Evolutionary conservation across 2,113 vertebrate genomes (phyloP).

Genomic region (Sisor rabdophorus): DNA sequence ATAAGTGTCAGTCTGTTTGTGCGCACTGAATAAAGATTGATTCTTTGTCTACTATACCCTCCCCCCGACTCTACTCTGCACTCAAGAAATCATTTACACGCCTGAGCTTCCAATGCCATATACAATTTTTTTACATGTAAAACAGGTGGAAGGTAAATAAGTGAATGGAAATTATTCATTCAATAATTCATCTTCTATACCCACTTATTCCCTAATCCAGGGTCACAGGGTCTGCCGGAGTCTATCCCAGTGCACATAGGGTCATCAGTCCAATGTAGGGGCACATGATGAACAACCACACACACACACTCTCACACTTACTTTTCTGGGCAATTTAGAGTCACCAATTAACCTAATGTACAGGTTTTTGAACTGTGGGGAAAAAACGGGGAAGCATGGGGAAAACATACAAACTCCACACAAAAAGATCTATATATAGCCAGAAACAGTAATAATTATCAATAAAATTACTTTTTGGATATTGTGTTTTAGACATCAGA

Average conservation of each 20-base stretch:
- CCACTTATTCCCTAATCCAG: no score
- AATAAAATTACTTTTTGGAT: not conserved
- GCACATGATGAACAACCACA: no score
- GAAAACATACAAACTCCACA: no score
- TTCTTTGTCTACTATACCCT: not conserved
- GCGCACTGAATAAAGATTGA: not conserved
- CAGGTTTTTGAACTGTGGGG: no score
- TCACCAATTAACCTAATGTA: no score
- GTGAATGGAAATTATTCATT: not conserved
- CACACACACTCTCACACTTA: no score
- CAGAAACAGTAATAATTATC: not conserved
- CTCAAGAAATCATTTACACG: slow-evolving; percentile 19
- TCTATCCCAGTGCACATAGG: no score
- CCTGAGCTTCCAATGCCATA: not conserved
- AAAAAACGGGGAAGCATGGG: no score
- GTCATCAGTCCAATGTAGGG: no score
- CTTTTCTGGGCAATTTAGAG: no score
- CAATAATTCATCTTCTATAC: no score
- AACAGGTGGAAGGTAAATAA: not conserved
- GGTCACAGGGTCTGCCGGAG: no score
- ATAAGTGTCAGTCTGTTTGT: not conserved
- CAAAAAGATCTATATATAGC: not conserved
- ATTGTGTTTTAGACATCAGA: not conserved
- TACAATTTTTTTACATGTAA: not conserved
- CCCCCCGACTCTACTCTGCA: slow-evolving; percentile 1